A percentile compares a stretch with the other conserved stretches of the same genome.
Conservation (phyloP, 1,140 invertebrate species). For the Littorina saxatilis region DNA sequence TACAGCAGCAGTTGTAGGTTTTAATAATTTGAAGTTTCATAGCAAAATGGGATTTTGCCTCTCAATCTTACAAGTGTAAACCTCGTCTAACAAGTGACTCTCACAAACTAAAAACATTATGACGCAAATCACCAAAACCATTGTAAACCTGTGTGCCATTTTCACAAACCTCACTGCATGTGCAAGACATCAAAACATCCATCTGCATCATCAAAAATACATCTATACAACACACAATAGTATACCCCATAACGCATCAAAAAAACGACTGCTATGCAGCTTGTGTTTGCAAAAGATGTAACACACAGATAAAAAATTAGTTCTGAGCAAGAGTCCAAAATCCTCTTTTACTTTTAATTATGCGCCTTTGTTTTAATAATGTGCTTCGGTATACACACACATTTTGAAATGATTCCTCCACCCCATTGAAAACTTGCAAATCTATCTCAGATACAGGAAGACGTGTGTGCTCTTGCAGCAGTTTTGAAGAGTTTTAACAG, state of each 20-base stretch:
- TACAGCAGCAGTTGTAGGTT: too few relatives aligned
- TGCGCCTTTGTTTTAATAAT: too few relatives aligned
- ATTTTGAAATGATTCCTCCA: background rate
- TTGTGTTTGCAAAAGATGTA: slow-evolving; percentile 35
- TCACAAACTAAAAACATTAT: too few relatives aligned
- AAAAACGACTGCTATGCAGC: slow-evolving; percentile 5
- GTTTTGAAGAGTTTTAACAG: too few relatives aligned
- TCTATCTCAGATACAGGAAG: too few relatives aligned
- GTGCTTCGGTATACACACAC: too few relatives aligned
- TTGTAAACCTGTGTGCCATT: slow-evolving; percentile 33
- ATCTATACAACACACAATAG: slow-evolving; percentile 27
- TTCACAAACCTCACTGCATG: slow-evolving; percentile 37
- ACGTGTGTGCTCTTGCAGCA: too few relatives aligned
- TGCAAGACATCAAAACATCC: slow-evolving; percentile 40
- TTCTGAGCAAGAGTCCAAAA: background rate
- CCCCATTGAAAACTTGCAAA: background rate
- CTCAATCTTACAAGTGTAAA: background rate
- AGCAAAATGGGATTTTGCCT: too few relatives aligned
- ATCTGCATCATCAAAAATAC: slow-evolving; percentile 3
- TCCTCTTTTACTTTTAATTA: background rate
- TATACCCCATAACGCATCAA: slow-evolving; percentile 22
- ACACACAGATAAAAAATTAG: slow-evolving; percentile 35
- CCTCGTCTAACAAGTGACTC: too few relatives aligned
- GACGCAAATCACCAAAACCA: slow-evolving; percentile 31
- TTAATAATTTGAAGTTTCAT: too few relatives aligned